A percentile compares a stretch with the other conserved stretches of the same genome.
These are phyloP conservation scores for Brachionus asplanchnoidis DNA, from an alignment of 1,140 invertebrate genomes.

Conservation along the genomic window DNA sequence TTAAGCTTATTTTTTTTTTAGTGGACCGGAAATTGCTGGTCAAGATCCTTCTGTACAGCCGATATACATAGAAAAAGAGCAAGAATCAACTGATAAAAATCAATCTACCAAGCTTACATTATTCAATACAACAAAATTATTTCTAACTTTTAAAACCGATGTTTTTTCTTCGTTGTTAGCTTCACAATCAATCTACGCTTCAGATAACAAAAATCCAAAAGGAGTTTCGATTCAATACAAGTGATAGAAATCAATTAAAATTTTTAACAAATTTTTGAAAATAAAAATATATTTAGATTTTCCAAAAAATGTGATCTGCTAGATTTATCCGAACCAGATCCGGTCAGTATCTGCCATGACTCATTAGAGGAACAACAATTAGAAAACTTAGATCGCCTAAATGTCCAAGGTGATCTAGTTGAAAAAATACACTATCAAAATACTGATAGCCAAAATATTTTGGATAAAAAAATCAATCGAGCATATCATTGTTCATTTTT, in stretches of 20 bases:
- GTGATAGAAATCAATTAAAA: background rate
- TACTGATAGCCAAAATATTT: background rate
- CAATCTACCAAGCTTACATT: background rate
- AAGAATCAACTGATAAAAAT: background rate
- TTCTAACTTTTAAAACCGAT: slow-evolving; percentile 5
- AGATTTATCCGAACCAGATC: background rate
- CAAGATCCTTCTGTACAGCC: background rate
- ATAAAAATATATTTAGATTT: background rate
- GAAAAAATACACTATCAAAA: background rate
- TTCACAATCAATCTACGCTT: background rate
- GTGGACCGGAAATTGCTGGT: background rate
- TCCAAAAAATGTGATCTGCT: background rate
- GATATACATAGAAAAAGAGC: background rate
- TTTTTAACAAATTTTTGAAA: background rate
- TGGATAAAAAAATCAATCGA: background rate
- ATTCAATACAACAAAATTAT: background rate
- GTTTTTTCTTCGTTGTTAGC: background rate
- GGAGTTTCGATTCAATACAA: slow-evolving; percentile 13
- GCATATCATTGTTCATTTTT: slow-evolving; percentile 29
- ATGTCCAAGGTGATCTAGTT: background rate
- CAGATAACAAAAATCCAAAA: background rate
- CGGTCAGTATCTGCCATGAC: background rate
- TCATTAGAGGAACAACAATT: background rate
- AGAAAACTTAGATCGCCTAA: background rate
- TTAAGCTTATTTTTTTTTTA: background rate